These are phyloP conservation scores for Patella caerulea DNA, from an alignment of 2,888 invertebrate genomes.

Conservation along the genomic window DNA sequence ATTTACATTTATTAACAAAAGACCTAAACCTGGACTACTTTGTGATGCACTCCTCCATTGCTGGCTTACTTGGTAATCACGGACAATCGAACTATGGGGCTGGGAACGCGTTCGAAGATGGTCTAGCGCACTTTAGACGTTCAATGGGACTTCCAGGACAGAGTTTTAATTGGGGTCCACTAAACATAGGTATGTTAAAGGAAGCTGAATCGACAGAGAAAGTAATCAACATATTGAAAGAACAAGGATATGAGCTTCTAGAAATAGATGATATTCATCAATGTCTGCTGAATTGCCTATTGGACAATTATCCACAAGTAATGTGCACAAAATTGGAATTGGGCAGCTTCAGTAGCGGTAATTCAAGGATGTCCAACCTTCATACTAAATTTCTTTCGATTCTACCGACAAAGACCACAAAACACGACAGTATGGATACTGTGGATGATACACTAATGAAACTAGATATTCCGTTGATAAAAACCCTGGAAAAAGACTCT, in stretches of 20 bases:
- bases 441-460: too few relatives aligned
- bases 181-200: conserved; percentile 48
- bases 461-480: conserved; percentile 32
- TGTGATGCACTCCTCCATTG: conserved; percentile 56
- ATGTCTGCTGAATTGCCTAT: background rate
- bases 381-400: too few relatives aligned
- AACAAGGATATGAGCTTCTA: background rate
- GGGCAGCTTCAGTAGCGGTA: conserved; percentile 14
- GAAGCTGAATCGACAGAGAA: background rate
- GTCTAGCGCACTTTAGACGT: conserved; percentile 50
- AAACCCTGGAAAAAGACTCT: conserved; percentile 26
- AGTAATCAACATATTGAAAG: background rate
- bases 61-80: conserved; percentile 51
- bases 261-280: conserved; percentile 23
- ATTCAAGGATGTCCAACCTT: background rate
- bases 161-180: conserved; percentile 57
- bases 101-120: conserved; percentile 55
- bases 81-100: conserved; percentile 59
- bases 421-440: conserved; percentile 17
- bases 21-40: conserved; percentile 50
- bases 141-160: conserved; percentile 44
- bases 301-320: background rate
- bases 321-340: background rate
- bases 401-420: too few relatives aligned
- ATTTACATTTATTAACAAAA: conserved; percentile 49